phyloP scores from a whole-genome alignment of 2,888 invertebrate genomes.

The Hydriomena furcata region DNA sequence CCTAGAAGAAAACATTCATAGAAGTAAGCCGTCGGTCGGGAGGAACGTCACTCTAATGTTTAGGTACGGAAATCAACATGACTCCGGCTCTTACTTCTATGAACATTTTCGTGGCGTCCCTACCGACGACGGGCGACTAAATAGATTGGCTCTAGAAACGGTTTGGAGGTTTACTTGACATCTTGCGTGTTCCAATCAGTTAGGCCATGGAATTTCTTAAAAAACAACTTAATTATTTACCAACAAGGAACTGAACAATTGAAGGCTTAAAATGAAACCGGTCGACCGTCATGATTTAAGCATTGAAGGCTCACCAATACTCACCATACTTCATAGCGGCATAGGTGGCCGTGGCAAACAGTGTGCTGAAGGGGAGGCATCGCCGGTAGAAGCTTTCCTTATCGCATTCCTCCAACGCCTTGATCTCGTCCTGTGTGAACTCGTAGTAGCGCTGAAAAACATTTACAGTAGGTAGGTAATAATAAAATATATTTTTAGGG shows the following conservation, averaged over 20 bases:
- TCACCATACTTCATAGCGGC: slow-evolving; percentile 86
- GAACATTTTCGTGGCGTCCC: slow-evolving; percentile 62
- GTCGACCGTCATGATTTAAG: too few species aligned
- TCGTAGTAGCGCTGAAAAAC: slow-evolving; percentile 80
- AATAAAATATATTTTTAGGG: too few species aligned
- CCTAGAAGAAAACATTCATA: slow-evolving; percentile 82
- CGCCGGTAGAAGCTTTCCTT: slow-evolving; percentile 90
- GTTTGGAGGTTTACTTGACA: too few species aligned
- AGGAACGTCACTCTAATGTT: slow-evolving; percentile 53
- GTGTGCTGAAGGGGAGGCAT: slow-evolving; percentile 87
- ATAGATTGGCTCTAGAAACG: neutral
- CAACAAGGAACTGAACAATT: too few species aligned
- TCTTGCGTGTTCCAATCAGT: neutral
- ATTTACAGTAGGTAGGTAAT: too few species aligned
- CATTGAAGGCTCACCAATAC: too few species aligned
- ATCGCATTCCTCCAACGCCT: slow-evolving; percentile 89
- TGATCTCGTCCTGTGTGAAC: slow-evolving; percentile 88
- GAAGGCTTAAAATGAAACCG: too few species aligned
- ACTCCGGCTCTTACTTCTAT: slow-evolving; percentile 65
- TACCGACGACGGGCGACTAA: slow-evolving; percentile 17
- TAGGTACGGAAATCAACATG: neutral
- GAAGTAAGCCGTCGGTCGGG: slow-evolving; percentile 65
- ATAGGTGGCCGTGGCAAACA: slow-evolving; percentile 85
- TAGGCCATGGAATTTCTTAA: neutral
- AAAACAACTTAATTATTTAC: too few species aligned